Percentiles rank a stretch among this genome's conserved stretches.
These are phyloP conservation scores for Lepidochrysops patricia DNA, from an alignment of 2,888 invertebrate genomes.

Conservation along the genomic window DNA sequence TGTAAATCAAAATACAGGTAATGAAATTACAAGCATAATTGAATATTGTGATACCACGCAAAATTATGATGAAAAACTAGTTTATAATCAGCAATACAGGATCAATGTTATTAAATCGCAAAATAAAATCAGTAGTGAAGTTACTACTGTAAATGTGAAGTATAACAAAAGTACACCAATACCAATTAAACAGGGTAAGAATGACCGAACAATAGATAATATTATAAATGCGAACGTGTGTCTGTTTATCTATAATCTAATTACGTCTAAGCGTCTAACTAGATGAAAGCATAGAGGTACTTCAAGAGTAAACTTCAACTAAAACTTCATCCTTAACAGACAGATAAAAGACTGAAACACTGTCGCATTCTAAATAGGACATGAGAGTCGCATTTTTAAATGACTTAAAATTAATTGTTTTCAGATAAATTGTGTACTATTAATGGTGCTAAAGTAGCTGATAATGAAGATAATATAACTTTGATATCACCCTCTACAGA, in stretches of 20 bases:
- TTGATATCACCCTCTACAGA: constrained; percentile 74
- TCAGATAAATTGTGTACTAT: constrained; percentile 22
- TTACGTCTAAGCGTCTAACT: too few relatives aligned
- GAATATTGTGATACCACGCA: constrained; percentile 17
- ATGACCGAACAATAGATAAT: too few relatives aligned
- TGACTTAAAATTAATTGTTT: constrained; percentile 11
- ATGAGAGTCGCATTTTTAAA: too few relatives aligned
- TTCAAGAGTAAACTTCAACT: too few relatives aligned
- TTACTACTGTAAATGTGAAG: neutral
- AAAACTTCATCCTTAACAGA: too few relatives aligned
- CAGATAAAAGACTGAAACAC: too few relatives aligned
- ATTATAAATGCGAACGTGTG: too few relatives aligned
- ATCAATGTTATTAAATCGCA: neutral
- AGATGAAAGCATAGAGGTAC: too few relatives aligned
- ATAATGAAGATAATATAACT: constrained; percentile 68
- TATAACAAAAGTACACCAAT: neutral
- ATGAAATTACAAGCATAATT: neutral
- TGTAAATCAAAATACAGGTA: neutral
- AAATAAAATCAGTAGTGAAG: neutral
- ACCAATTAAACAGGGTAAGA: neutral
- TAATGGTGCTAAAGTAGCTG: constrained; percentile 48
- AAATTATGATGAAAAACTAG: neutral
- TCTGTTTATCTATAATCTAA: too few relatives aligned
- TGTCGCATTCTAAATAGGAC: too few relatives aligned
- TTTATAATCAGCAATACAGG: constrained; percentile 8